phyloP scores from a whole-genome alignment of 2,113 vertebrate genomes.

The Diadophis punctatus region DNA sequence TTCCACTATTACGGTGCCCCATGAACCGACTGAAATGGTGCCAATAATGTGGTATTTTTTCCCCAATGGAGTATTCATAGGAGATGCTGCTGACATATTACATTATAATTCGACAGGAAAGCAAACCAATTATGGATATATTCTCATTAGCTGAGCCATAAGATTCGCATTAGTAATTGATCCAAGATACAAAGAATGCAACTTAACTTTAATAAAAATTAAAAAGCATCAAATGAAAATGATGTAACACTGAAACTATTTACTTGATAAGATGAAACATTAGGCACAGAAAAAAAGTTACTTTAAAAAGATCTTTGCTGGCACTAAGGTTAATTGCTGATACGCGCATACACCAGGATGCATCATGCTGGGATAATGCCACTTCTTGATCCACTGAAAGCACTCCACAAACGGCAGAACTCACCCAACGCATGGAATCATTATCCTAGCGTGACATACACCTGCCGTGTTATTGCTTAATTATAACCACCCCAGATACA shows the following conservation, averaged over 20 bases:
- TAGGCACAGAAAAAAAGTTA: conserved; percentile 75
- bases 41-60: neutral
- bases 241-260: conserved; percentile 65
- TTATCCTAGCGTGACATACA: conserved; percentile 83
- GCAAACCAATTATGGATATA: neutral
- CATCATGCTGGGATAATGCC: conserved; percentile 82
- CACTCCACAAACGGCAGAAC: conserved; percentile 78
- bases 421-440: conserved; percentile 83
- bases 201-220: conserved; percentile 62
- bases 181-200: conserved; percentile 27
- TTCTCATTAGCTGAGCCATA: conserved; percentile 8
- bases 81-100: neutral
- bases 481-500: conserved; percentile 80
- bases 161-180: conserved; percentile 31
- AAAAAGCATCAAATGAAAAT: conserved; percentile 61
- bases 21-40: neutral
- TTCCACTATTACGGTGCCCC: neutral
- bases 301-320: conserved; percentile 66
- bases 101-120: neutral
- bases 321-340: conserved; percentile 79
- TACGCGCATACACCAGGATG: conserved; percentile 80
- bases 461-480: conserved; percentile 85
- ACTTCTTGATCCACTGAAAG: conserved; percentile 83
- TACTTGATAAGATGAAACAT: conserved; percentile 72
- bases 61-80: neutral